phyloP scores from a whole-genome alignment of 2,797 vertebrate genomes.

The Hoplostethus atlanticus region DNA sequence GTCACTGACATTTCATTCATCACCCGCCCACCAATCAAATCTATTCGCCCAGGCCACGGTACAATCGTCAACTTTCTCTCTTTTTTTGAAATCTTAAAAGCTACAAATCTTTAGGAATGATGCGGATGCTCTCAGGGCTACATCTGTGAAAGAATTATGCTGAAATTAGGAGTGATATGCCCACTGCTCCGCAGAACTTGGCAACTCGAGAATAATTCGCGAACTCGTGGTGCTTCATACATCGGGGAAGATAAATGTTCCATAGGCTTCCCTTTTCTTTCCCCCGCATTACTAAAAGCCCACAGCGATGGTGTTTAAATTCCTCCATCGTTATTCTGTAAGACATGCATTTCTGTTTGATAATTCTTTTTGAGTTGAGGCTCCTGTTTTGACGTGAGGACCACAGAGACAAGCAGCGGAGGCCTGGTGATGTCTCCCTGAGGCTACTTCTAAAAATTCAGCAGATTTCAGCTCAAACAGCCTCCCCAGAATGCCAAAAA shows the following conservation, averaged over 20 bases:
- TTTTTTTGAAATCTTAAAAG: conserved; percentile 47
- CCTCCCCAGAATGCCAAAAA: conserved; percentile 39
- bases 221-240: conserved; percentile 68
- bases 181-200: conserved; percentile 40
- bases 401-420: conserved; percentile 46
- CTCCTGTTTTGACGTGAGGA: conserved; percentile 56
- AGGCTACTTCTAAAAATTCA: conserved; percentile 39
- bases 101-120: conserved; percentile 36
- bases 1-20: background rate
- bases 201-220: conserved; percentile 44
- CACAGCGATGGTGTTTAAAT: conserved; percentile 23
- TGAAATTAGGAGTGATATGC: conserved; percentile 49
- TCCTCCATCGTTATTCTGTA: conserved; percentile 53
- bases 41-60: conserved; percentile 4
- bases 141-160: conserved; percentile 26
- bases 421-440: conserved; percentile 49
- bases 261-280: conserved; percentile 20
- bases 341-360: conserved; percentile 65
- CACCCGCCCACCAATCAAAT: conserved; percentile 12
- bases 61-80: conserved; percentile 32
- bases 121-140: background rate
- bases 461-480: conserved; percentile 56
- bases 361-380: conserved; percentile 60
- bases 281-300: conserved; percentile 22
- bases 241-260: conserved; percentile 50